Base-by-base conservation (phyloP, 2,797 vertebrate genomes). In the Rousettus madagascariensis region DNA sequence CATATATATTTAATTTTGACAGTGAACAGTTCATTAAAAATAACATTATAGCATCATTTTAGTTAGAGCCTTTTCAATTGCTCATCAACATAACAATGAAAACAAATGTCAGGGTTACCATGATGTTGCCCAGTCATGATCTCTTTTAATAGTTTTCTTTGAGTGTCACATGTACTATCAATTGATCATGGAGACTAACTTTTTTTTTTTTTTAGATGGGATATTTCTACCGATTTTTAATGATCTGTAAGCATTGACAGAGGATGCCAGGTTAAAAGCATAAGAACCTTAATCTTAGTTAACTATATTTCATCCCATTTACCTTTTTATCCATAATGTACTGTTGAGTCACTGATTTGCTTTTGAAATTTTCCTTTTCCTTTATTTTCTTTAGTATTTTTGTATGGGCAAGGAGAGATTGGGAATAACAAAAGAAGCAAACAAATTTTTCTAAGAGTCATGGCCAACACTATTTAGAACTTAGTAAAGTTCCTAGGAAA, bases 11-110 rank as follows among this genome's bases (percentile, higher is more conserved):
- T 88, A 79, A 82, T 92, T 83, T 69, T 94, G 94, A 92, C 86
- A 93, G 78, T 71, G 69, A 94, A 78, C 36, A 82, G 69, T 80
- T 85, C 10, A n/a, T 86, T 86, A 94, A 97, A 97, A 96, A 95
- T 95, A 91, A 57, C 88, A 63, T 77, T 46, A 79, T 49, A 94
- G 41, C 38, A 24, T 91, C 26, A 82, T 96, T 96, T 96, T 95
- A 89, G 94, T 97, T 84, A 85, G 5, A 84, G 92, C 53, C 63
- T 24, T 96, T 97, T 94, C 83, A 91, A 26, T 89, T 91, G 74
- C 90, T 92, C 65, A 95, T 96, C 95, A 95, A 36, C 61, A 51
- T 77, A 96, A 97, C 65, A 96, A 96, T 95, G 88, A 94, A 88
- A 95, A 93, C 33, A 83, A 92, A 78, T 93, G 90, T 75, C 69